phyloP scores from a whole-genome alignment of 2,113 vertebrate genomes.

The Sinocyclocheilus rhinocerous region DNA sequence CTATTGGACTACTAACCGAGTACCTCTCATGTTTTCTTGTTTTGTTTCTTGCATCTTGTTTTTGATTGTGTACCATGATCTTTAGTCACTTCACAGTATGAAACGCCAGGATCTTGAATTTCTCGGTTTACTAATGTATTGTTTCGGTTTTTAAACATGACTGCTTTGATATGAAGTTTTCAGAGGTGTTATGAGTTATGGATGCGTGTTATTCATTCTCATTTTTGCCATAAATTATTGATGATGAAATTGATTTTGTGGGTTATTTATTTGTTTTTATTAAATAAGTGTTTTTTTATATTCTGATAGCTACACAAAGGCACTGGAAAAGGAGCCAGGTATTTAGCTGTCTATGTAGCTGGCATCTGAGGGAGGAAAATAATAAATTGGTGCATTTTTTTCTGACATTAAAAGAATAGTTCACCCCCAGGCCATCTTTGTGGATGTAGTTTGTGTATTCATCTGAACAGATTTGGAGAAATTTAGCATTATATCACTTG shows the following conservation, averaged over 20 bases:
- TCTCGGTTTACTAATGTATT: neutral
- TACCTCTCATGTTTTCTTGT: neutral
- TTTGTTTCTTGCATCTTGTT: no score
- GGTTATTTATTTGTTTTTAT: neutral
- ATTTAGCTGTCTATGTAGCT: neutral
- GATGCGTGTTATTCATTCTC: neutral
- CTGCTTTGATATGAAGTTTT: neutral
- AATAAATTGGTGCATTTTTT: neutral
- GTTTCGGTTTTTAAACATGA: slow-evolving; percentile 7
- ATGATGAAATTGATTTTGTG: slow-evolving; percentile 18
- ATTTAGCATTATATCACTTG: neutral
- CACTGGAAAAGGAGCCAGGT: neutral
- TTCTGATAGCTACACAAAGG: neutral
- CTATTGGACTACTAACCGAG: neutral
- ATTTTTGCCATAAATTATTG: slow-evolving; percentile 40
- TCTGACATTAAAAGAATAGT: neutral
- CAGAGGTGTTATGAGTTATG: neutral
- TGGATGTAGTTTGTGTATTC: neutral
- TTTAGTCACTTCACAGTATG: neutral
- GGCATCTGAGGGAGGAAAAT: neutral
- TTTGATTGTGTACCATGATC: neutral
- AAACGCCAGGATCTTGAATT: neutral
- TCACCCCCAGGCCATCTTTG: neutral
- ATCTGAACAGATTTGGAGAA: neutral
- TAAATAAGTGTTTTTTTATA: neutral